Evolutionary conservation across 2,888 invertebrate genomes (phyloP).

Genomic region (Antheraea yamamai): DNA sequence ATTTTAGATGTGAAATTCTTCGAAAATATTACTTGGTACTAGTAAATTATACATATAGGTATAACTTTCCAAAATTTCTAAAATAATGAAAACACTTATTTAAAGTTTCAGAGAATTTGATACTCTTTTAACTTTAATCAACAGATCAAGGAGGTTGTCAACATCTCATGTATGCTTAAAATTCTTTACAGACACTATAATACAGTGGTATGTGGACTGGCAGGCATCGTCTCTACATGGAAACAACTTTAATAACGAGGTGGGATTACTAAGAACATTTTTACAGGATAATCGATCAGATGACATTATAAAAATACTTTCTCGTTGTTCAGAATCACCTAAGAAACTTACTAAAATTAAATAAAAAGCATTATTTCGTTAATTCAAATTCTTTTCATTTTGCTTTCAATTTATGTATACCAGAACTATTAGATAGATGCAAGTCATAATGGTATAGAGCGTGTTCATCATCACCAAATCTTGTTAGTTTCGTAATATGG

Average conservation of each 20-base stretch:
- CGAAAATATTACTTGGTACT: too few relatives aligned
- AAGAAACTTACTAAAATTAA: conserved; percentile 19
- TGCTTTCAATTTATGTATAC: background rate
- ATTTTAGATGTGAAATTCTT: too few relatives aligned
- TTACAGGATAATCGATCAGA: conserved; percentile 51
- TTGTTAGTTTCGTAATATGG: conserved; percentile 41
- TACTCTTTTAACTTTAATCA: too few relatives aligned
- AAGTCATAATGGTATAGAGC: conserved; percentile 47
- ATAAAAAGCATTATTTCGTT: background rate
- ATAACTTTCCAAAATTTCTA: too few relatives aligned
- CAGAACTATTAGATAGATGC: conserved; percentile 35
- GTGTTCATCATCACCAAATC: conserved; percentile 38
- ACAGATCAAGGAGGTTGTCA: background rate
- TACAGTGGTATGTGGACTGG: conserved; percentile 69
- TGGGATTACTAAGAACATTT: conserved; percentile 44
- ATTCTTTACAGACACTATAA: conserved; percentile 51
- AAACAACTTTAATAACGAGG: conserved; percentile 44
- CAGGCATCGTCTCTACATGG: conserved; percentile 49
- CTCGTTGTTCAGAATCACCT: conserved; percentile 32
- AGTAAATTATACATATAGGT: too few relatives aligned
- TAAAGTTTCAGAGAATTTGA: too few relatives aligned
- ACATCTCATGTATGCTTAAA: background rate
- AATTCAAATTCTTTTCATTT: conserved; percentile 12
- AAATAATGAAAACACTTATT: too few relatives aligned
- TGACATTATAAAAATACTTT: conserved; percentile 49